phyloP scores from a whole-genome alignment of 2,113 vertebrate species.

The Canis aureus region DNA sequence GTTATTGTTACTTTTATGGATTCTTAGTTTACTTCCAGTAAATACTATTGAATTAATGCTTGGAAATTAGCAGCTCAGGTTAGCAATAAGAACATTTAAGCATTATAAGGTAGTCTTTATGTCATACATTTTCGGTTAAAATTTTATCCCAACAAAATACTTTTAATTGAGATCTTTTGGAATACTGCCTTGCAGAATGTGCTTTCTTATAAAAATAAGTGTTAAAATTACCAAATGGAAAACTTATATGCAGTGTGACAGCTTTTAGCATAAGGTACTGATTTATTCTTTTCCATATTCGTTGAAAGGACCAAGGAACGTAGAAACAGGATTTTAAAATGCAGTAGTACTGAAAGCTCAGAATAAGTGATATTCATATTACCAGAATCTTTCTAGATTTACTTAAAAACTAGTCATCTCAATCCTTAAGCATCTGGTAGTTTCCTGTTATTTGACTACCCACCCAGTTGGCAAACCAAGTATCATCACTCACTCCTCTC shows the following conservation, averaged over 20 bases:
- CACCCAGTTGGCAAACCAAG: not conserved
- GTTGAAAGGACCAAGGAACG: constrained; percentile 46
- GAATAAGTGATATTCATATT: constrained; percentile 17
- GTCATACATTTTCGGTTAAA: constrained; percentile 53
- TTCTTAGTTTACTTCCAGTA: not conserved
- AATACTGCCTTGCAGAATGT: constrained; percentile 54
- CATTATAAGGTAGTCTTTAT: constrained; percentile 50
- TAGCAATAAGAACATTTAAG: constrained; percentile 22
- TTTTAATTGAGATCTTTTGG: constrained; percentile 60
- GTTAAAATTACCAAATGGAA: constrained; percentile 55
- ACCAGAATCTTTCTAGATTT: constrained; percentile 39
- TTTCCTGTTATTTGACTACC: not conserved
- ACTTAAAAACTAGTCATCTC: not conserved
- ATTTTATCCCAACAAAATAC: constrained; percentile 51
- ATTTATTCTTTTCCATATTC: constrained; percentile 52
- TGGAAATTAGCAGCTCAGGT: constrained; percentile 34
- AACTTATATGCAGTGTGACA: constrained; percentile 19
- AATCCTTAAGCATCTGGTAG: not conserved
- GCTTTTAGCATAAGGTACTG: not conserved
- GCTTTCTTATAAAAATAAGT: constrained; percentile 47
- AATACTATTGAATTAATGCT: constrained; percentile 30
- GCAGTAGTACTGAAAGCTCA: not conserved
- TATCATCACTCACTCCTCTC: not conserved
- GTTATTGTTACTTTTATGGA: not conserved
- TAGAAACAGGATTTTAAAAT: constrained; percentile 58